Percentiles rank a stretch among this genome's conserved stretches.
Evolutionary conservation across 1,140 invertebrate genomes (phyloP).

Genomic region (Apis dorsata): DNA sequence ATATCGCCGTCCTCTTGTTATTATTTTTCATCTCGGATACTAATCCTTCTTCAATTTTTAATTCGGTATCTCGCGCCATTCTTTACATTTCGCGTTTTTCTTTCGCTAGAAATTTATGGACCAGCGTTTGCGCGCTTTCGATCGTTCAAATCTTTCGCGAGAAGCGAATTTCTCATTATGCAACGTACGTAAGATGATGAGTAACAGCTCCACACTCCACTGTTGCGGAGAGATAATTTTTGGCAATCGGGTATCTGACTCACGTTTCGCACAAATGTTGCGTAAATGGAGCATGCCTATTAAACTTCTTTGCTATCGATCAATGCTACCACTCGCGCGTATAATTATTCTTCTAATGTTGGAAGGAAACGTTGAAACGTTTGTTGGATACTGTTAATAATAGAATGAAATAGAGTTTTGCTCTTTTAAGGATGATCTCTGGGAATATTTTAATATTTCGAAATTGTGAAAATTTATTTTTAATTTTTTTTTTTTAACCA

Average conservation of each 20-base stretch:
- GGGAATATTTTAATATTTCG: background rate
- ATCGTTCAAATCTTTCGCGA: background rate
- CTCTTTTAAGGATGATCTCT: background rate
- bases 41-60: background rate
- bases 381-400: conserved; percentile 14
- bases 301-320: conserved; percentile 31
- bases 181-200: background rate
- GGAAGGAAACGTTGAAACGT: background rate
- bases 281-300: conserved; percentile 26
- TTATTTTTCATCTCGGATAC: background rate
- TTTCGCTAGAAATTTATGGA: background rate
- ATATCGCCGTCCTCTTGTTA: too few species aligned
- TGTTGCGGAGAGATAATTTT: conserved; percentile 23
- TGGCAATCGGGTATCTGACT: conserved; percentile 47
- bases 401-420: conserved; percentile 3
- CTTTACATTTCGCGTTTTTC: too few species aligned
- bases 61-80: background rate
- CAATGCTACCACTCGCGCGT: conserved; percentile 24
- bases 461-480: background rate
- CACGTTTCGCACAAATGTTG: conserved; percentile 40
- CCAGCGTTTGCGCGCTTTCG: too few species aligned
- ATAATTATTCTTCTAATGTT: conserved; percentile 29
- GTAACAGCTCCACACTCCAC: background rate
- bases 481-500: too few species aligned
- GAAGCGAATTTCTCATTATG: background rate